Conservation (phyloP, 2,888 invertebrate species). For the Melipona beecheii region DNA sequence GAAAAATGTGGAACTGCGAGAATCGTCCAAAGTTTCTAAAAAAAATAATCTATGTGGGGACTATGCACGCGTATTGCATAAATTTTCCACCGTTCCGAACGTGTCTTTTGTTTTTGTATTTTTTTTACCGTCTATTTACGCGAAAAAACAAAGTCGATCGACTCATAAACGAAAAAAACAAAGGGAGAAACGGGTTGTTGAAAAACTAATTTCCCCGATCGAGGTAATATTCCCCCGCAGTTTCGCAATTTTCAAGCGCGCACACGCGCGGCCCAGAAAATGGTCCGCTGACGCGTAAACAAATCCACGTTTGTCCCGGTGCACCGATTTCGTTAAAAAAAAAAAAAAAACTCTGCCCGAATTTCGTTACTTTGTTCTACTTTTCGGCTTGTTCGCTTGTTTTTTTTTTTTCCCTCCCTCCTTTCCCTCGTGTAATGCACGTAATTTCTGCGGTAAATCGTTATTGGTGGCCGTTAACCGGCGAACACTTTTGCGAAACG, state of each 20-base stretch:
- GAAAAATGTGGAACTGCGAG: too few species aligned
- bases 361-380: constrained; percentile 26
- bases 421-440: not conserved
- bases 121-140: not conserved
- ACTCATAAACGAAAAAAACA: not conserved
- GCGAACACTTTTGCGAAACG: constrained; percentile 62
- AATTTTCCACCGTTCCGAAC: not conserved
- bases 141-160: not conserved
- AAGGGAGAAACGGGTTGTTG: constrained; percentile 1
- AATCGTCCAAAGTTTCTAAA: too few species aligned
- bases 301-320: constrained; percentile 19
- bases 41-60: too few species aligned
- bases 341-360: not conserved
- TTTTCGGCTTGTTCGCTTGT: not conserved
- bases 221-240: constrained; percentile 8
- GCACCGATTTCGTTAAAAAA: constrained; percentile 27
- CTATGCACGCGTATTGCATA: too few species aligned
- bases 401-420: not conserved
- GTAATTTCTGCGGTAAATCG: constrained; percentile 41
- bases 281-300: constrained; percentile 14
- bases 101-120: not conserved
- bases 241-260: not conserved
- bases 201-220: constrained; percentile 16
- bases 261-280: not conserved
- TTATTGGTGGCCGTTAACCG: constrained; percentile 45